Percentiles rank a stretch among this genome's conserved stretches.
These are phyloP conservation scores for Encarsia formosa DNA, from an alignment of 2,888 invertebrate species.

Conservation along the genomic window DNA sequence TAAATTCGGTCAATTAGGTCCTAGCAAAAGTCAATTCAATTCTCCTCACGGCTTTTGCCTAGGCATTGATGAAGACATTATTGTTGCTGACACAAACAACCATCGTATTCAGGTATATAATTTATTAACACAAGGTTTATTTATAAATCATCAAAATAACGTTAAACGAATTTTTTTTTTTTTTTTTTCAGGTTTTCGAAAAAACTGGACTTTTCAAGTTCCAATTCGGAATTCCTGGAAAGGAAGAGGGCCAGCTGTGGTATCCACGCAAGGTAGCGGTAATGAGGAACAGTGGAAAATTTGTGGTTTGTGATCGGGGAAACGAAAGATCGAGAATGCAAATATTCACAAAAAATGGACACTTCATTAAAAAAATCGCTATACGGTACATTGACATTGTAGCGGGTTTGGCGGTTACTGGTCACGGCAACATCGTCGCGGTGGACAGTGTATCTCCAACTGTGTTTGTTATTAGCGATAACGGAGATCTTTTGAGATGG, in stretches of 20 bases:
- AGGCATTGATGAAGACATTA: conserved; percentile 91
- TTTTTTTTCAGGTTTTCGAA: conserved; percentile 71
- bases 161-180: neutral
- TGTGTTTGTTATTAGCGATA: conserved; percentile 89
- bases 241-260: conserved; percentile 95
- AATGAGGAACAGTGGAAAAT: conserved; percentile 80
- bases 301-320: conserved; percentile 96
- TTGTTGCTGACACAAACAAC: conserved; percentile 95
- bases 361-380: conserved; percentile 93
- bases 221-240: conserved; percentile 91
- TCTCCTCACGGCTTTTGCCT: conserved; percentile 97
- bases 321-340: conserved; percentile 97
- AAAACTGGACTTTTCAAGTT: conserved; percentile 90
- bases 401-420: conserved; percentile 89
- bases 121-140: neutral
- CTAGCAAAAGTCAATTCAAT: conserved; percentile 90
- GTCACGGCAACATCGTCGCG: conserved; percentile 89
- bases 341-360: conserved; percentile 92
- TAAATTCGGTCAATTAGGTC: conserved; percentile 92
- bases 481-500: conserved; percentile 90
- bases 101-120: conserved; percentile 79
- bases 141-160: no score
- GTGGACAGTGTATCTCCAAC: conserved; percentile 97
- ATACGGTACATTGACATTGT: conserved; percentile 86
- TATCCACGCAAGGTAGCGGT: conserved; percentile 95